phyloP scores from a whole-genome alignment of 2,797 vertebrate genomes.

The Artibeus jamaicensis region DNA sequence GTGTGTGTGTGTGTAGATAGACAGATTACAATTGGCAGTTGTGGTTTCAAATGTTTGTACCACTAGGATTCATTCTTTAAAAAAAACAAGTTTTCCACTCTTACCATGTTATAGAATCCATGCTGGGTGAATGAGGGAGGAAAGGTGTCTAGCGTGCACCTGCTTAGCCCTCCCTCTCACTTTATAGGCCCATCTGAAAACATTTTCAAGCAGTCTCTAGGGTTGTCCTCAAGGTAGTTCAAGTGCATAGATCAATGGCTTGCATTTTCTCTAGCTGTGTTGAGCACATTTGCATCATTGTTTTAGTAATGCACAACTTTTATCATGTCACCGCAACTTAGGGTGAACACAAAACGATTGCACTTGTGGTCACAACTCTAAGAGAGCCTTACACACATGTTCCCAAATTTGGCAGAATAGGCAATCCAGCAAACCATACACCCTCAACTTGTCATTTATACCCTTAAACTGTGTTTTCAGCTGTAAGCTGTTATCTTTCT shows the following conservation, averaged over 20 bases:
- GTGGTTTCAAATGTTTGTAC: not conserved
- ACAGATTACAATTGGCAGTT: not conserved
- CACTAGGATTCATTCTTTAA: not conserved
- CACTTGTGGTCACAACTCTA: not conserved
- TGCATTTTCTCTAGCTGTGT: not conserved
- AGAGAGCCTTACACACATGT: not conserved
- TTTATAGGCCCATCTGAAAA: not conserved
- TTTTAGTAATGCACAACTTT: not conserved
- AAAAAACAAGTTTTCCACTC: not conserved
- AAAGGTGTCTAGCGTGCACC: not conserved
- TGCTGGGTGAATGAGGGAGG: not conserved
- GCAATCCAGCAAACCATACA: not conserved
- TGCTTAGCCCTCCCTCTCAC: not conserved
- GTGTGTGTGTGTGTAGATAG: not conserved
- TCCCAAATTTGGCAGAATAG: not conserved
- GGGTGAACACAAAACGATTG: not conserved
- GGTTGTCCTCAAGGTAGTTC: not conserved
- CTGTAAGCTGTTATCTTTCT: not conserved
- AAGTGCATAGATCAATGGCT: not conserved
- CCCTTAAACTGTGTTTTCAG: not conserved
- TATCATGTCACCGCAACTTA: not conserved
- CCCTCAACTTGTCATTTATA: not conserved
- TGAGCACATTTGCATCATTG: not conserved
- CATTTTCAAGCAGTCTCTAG: not conserved
- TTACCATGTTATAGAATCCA: not conserved